A percentile compares a stretch with the other conserved stretches of the same genome.
These are phyloP conservation scores for Hydrolagus affinis DNA, from an alignment of 2,113 vertebrate species.

Conservation along the genomic window DNA sequence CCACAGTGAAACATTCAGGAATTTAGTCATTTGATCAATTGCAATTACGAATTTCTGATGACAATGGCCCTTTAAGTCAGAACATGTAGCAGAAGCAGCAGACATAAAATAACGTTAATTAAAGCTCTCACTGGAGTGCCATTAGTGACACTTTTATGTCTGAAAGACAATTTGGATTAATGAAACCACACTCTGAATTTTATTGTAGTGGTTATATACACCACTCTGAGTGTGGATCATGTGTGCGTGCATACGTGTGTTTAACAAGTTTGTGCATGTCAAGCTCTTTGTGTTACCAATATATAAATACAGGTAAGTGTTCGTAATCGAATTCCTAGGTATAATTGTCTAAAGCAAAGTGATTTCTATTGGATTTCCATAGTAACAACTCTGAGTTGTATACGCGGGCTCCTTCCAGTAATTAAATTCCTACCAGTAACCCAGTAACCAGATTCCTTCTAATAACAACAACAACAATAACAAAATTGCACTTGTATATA, in stretches of 20 bases:
- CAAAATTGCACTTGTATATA: no score
- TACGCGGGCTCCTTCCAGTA: no score
- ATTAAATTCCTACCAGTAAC: no score
- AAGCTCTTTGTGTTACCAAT: neutral
- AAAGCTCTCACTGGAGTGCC: conserved; percentile 4
- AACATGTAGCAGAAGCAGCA: neutral
- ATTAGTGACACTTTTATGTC: conserved; percentile 2
- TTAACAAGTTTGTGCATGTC: neutral
- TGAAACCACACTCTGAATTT: conserved; percentile 2
- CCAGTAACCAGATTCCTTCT: no score
- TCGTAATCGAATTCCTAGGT: neutral
- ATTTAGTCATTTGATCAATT: neutral
- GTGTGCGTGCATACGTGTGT: neutral
- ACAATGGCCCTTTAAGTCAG: neutral
- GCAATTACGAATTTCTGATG: neutral
- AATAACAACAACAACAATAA: no score
- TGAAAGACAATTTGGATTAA: conserved; percentile 25
- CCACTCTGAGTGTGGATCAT: neutral
- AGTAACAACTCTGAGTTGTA: no score
- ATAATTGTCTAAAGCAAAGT: no score
- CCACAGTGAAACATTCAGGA: neutral
- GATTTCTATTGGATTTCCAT: no score
- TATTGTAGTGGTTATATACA: conserved; percentile 1
- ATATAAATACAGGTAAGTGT: neutral
- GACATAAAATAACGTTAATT: conserved; percentile 1